Evolutionary conservation across 2,797 vertebrate species (phyloP).

Genomic region (Anguilla megastoma): DNA sequence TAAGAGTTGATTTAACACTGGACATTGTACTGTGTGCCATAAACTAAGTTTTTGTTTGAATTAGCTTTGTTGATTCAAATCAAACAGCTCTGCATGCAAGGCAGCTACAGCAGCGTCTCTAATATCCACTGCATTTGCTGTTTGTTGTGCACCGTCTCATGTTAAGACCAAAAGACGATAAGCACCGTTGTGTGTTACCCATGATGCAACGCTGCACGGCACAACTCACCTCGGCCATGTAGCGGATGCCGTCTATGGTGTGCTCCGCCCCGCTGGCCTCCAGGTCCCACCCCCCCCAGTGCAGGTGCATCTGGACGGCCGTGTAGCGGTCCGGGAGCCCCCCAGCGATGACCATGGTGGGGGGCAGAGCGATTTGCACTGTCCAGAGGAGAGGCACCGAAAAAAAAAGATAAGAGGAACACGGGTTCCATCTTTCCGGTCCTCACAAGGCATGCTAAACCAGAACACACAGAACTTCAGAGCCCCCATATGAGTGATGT

Average conservation of each 20-base stretch:
- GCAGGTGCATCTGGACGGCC: constrained; percentile 88
- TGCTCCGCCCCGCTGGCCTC: constrained; percentile 89
- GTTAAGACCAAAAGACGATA: neutral
- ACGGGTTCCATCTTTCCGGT: neutral
- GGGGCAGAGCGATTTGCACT: constrained; percentile 86
- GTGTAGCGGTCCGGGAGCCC: constrained; percentile 73
- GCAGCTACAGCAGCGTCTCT: neutral
- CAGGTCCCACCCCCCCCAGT: constrained; percentile 84
- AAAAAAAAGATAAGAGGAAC: neutral
- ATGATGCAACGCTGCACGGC: neutral
- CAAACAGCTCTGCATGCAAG: neutral
- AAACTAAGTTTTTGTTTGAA: neutral
- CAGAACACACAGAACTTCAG: neutral
- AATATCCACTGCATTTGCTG: neutral
- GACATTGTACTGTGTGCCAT: neutral
- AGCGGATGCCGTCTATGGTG: constrained; percentile 84
- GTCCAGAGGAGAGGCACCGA: neutral
- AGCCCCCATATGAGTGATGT: neutral
- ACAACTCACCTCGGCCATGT: constrained; percentile 80
- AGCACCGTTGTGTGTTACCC: neutral
- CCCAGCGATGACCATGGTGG: constrained; percentile 74
- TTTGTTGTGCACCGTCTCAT: neutral
- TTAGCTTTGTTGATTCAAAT: neutral
- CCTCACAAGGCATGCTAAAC: neutral
- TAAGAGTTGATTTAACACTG: no score